These are phyloP conservation scores for Tryphoninae sp. DNA, from an alignment of 2,888 invertebrate species.

Conservation along the genomic window DNA sequence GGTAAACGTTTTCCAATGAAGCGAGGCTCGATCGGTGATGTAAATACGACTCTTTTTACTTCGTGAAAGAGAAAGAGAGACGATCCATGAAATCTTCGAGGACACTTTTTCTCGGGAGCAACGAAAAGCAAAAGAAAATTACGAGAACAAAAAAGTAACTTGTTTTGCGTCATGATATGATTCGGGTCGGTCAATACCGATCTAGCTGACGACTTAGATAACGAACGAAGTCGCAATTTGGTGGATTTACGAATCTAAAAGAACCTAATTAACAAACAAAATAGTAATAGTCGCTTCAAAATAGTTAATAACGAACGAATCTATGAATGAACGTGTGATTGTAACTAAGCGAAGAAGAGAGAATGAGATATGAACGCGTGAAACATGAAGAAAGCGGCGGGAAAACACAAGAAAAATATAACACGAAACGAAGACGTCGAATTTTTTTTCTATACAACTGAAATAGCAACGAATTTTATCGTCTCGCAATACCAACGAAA, in stretches of 20 bases:
- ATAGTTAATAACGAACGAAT: slow-evolving; percentile 39
- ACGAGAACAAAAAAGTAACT: slow-evolving; percentile 3
- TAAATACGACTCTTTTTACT: slow-evolving; percentile 3
- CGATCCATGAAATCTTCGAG: background rate
- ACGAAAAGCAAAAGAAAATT: slow-evolving; percentile 1
- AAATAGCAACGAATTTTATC: slow-evolving; percentile 54
- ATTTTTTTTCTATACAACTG: slow-evolving; percentile 25
- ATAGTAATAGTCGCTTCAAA: slow-evolving; percentile 54
- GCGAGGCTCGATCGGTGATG: slow-evolving; percentile 15
- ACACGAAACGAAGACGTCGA: slow-evolving; percentile 40
- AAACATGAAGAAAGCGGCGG: slow-evolving; percentile 2
- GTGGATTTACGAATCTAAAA: slow-evolving; percentile 43
- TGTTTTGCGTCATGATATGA: background rate
- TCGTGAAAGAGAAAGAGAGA: background rate
- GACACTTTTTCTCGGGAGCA: slow-evolving; percentile 10
- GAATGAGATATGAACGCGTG: slow-evolving; percentile 31
- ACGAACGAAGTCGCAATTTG: slow-evolving; percentile 7
- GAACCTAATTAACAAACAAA: slow-evolving; percentile 30
- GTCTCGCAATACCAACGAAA: slow-evolving; percentile 1
- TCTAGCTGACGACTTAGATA: background rate
- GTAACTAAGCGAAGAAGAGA: slow-evolving; percentile 18
- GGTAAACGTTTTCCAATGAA: background rate
- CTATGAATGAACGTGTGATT: slow-evolving; percentile 19
- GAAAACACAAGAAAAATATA: slow-evolving; percentile 3
- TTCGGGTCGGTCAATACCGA: background rate